These are phyloP conservation scores for Chloroclysta siterata DNA, from an alignment of 2,888 invertebrate species.

Conservation along the genomic window DNA sequence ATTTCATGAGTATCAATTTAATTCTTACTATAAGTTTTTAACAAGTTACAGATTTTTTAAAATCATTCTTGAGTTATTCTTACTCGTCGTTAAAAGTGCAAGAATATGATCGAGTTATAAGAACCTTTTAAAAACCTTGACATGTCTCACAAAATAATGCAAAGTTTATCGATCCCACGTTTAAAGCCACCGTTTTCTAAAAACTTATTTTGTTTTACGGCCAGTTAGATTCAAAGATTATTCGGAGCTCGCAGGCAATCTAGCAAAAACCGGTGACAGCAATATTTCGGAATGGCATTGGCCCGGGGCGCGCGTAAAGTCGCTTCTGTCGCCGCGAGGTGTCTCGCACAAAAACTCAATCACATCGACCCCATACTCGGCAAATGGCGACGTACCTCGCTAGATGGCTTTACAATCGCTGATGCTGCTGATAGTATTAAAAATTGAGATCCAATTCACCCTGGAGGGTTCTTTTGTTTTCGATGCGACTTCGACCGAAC, in stretches of 20 bases:
- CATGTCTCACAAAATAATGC: constrained; percentile 14
- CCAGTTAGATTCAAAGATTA: constrained; percentile 74
- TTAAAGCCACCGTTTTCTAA: constrained; percentile 29
- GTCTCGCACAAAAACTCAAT: constrained; percentile 61
- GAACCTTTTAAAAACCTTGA: neutral
- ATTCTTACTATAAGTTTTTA: too few species aligned
- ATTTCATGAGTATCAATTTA: neutral
- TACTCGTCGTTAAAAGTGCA: too few species aligned
- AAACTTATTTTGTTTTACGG: constrained; percentile 68
- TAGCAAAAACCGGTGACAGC: constrained; percentile 68
- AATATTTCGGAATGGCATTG: constrained; percentile 58
- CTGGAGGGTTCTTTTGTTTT: neutral
- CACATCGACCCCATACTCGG: constrained; percentile 48
- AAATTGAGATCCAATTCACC: constrained; percentile 9
- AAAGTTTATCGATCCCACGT: constrained; percentile 27
- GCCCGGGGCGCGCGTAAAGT: constrained; percentile 33
- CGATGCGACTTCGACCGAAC: neutral
- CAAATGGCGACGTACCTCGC: constrained; percentile 31
- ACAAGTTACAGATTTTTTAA: too few species aligned
- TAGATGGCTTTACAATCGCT: constrained; percentile 18
- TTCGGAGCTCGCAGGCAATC: constrained; percentile 57
- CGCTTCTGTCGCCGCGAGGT: constrained; percentile 60
- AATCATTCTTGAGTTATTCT: too few species aligned
- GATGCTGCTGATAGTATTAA: constrained; percentile 19
- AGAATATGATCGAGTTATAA: too few species aligned